Conservation (phyloP, 2,888 invertebrate genomes). For the Tenthredo scrophulariae region DNA sequence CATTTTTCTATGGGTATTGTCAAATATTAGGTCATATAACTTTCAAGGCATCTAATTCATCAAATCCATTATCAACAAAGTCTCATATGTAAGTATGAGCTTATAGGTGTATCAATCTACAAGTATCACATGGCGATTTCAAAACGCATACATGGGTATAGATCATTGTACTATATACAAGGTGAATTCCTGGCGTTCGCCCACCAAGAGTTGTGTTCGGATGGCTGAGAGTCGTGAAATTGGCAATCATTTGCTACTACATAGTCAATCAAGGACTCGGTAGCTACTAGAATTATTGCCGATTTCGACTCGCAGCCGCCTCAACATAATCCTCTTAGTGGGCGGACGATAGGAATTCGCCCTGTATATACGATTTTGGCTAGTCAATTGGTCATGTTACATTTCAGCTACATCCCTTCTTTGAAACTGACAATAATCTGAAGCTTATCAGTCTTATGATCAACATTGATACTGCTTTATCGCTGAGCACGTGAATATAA, state of each 20-base stretch:
- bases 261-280: no score
- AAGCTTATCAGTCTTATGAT: neutral
- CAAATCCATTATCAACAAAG: conserved; percentile 6
- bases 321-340: no score
- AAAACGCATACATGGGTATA: neutral
- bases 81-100: neutral
- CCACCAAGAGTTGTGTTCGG: no score
- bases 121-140: neutral
- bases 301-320: no score
- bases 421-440: neutral
- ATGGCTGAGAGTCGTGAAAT: no score
- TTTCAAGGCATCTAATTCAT: conserved; percentile 4
- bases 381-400: neutral
- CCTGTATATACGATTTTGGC: neutral
- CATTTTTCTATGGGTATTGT: conserved; percentile 11
- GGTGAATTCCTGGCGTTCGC: no score
- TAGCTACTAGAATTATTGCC: no score
- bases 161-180: neutral
- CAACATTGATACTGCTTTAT: neutral
- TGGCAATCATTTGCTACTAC: no score
- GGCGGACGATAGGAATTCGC: no score
- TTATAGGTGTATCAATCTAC: neutral
- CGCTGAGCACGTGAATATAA: neutral
- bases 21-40: conserved; percentile 41
- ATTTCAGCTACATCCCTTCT: neutral